Evolutionary conservation across 2,797 vertebrate genomes (phyloP), one percentile per base, ranked within the genome.

Genomic region (Novumbra hubbsi): DNA sequence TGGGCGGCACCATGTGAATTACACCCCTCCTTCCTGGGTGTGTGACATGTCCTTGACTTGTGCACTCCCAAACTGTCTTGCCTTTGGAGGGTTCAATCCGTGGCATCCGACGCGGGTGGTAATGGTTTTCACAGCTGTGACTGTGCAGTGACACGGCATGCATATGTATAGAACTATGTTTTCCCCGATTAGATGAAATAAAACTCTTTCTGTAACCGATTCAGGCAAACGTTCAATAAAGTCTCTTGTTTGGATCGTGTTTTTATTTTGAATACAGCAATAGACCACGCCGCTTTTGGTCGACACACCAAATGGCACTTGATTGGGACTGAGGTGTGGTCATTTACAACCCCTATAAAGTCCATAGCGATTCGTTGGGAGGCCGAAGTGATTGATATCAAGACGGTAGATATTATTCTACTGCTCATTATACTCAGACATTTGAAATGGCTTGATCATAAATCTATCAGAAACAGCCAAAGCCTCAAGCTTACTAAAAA

Each of bases 141-240:
- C 89, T 85, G 90, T 92, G 88, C 89, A 84, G 90, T 91, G 90
- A 91, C 86, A 87, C 91, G 88, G 92, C 93, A 93, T 93, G 92
- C 90, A 80, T 90, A 88, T 92, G 91, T 91, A 89, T 91, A 90
- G 81, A 91, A 88, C 84, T 81, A 4, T 81, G 76, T 92, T 86
- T 89, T 83, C 86, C 86, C 87, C 83, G 79, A 87, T 88, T 82
- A 90, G 79, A 85, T 85, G 81, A 69, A 81, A 85, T 83, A 69
- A 80, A 82, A 73, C 86, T 80, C 84, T 90, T 90, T 92, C 90
- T 92, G 91, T 92, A 90, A 91, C 83, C 62, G 60, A 89, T 89
- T 91, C 90, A 90, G 89, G 88, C 86, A 89, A 84, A 85, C 88
- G 81, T 86, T 91, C 82, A 93, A 93, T 92, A 92, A 93, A 85